Percentiles rank a stretch among this genome's conserved stretches.
Conservation (phyloP, 2,797 vertebrate species). For the Anniella stebbinsi region DNA sequence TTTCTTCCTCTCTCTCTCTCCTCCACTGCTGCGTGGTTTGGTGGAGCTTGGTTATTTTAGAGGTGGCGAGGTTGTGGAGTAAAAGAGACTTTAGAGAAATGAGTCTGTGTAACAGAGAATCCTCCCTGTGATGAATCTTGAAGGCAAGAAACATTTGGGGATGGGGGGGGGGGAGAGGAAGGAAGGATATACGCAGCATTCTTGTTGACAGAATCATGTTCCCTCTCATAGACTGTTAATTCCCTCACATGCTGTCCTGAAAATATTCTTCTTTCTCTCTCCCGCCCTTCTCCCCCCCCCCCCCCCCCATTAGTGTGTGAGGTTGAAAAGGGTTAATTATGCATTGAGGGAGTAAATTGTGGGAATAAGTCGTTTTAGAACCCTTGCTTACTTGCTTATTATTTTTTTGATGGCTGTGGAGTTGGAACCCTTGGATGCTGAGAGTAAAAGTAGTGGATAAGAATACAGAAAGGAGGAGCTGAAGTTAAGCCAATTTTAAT, state of each 20-base stretch:
- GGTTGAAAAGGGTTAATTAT: not conserved
- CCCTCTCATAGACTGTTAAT: not conserved
- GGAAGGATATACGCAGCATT: not conserved
- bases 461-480: not conserved
- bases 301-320: too few species aligned
- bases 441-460: not conserved
- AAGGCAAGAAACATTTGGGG: not conserved
- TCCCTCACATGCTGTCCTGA: not conserved
- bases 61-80: slow-evolving; percentile 20
- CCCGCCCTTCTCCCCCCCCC: too few species aligned
- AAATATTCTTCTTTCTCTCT: not conserved
- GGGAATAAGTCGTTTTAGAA: not conserved
- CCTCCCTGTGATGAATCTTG: not conserved
- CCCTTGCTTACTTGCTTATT: not conserved
- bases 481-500: not conserved
- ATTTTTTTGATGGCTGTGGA: not conserved
- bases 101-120: not conserved
- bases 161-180: not conserved
- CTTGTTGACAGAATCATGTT: slow-evolving; percentile 3
- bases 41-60: not conserved
- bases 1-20: not conserved
- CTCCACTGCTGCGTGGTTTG: not conserved
- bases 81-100: slow-evolving; percentile 1
- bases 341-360: not conserved
- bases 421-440: not conserved